Base-by-base conservation (phyloP, 1,140 invertebrate genomes). In the Drosophila bocki region DNA sequence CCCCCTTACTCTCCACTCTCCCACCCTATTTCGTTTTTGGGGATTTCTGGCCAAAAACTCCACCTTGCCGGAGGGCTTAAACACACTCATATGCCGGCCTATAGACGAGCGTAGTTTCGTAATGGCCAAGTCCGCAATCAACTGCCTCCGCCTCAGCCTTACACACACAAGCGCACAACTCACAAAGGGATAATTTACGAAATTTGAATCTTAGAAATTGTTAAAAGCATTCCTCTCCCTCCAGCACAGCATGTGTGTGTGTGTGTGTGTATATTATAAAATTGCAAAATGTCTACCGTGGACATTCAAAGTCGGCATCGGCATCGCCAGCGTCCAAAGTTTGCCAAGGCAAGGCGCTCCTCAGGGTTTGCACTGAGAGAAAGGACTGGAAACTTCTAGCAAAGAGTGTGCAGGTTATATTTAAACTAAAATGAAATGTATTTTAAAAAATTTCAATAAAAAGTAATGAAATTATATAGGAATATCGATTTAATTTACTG, bases 161-260 rank as follows among this genome's bases (percentile, higher is more conserved):
- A 35, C 72, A 47, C 69, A 79, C 70, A 69, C 68, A 47, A 63
- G 45, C 53, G n/a, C 56, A 59, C 65, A 80, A 80, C 71, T 76
- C 86, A 76, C 85, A 90, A 90, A 90, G 85, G 85, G 85, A 90
- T 90, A 90, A 90, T 90, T 90, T 90, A 90, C 85, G 82, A 90
- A 90, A 90, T 90, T 90, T 90, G 85, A 90, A 90, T 90, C 85
- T 90, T 90, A 91, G 85, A 90, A 90, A 90, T 85, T 90, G 85
- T 90, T 90, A 90, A 90, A 90, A 91, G 83, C 83, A 82, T 80
- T 86, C 75, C 67, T 47, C 61, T 35, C 35, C 39, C 51, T 19
- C 26, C 37, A 32, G 22, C 26, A 33, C 17, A 15, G 42, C 58
- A 68, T 51, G 50, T 76, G 47, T 62, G 59, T 67, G 58, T 75